A percentile compares a stretch with the other conserved stretches of the same genome.
Conservation (phyloP, 2,888 invertebrate genomes). For the Colostygia pectinataria region DNA sequence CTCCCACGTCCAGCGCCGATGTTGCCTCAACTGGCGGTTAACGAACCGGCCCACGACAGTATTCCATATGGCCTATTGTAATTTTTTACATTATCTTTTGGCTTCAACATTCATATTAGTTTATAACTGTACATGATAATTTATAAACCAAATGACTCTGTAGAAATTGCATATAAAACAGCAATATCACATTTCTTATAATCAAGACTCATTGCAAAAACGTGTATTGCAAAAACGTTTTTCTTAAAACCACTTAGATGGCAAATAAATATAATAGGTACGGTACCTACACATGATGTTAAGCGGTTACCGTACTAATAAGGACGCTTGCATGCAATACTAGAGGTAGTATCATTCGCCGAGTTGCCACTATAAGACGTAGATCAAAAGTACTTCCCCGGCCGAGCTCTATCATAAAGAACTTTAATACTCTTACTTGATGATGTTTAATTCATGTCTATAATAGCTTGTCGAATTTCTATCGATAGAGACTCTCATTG, state of each 20-base stretch:
- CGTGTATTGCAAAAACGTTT: constrained; percentile 30
- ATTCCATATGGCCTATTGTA: constrained; percentile 47
- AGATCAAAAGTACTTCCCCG: no score
- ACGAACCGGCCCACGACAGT: constrained; percentile 56
- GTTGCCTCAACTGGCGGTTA: constrained; percentile 56
- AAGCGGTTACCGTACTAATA: no score
- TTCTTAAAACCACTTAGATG: no score
- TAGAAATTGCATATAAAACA: constrained; percentile 7
- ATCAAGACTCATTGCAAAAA: background rate
- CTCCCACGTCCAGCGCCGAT: constrained; percentile 67
- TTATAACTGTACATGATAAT: constrained; percentile 40
- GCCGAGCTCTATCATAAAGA: no score
- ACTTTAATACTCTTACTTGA: no score
- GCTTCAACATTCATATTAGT: constrained; percentile 38
- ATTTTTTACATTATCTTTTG: constrained; percentile 45
- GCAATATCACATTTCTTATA: constrained; percentile 17
- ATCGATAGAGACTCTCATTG: constrained; percentile 33
- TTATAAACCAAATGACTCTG: constrained; percentile 14
- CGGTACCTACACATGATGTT: no score
- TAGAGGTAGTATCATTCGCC: no score
- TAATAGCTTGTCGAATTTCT: constrained; percentile 22
- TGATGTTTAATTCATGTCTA: constrained; percentile 25
- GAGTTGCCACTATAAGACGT: no score
- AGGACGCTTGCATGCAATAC: no score
- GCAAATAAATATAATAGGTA: no score